Conservation (phyloP, 2,797 vertebrate species). For the Distichodus sexfasciatus region DNA sequence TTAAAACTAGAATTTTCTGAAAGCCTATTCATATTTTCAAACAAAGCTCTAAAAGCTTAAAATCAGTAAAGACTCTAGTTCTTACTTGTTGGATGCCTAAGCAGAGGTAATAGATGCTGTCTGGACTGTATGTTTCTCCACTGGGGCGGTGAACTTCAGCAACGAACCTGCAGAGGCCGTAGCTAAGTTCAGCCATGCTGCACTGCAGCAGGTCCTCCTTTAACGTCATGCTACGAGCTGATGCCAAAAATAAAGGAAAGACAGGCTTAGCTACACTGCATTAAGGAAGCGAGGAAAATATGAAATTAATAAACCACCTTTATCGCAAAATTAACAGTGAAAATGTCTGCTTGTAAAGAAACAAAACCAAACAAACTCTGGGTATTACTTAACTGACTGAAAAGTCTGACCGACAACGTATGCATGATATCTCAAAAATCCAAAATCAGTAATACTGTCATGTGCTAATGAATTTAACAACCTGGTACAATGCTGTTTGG, state of each 20-base stretch:
- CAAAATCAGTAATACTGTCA: too few relatives aligned
- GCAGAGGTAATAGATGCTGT: conserved; percentile 97
- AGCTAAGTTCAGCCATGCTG: conserved; percentile 91
- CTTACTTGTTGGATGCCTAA: conserved; percentile 96
- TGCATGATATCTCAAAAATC: too few relatives aligned
- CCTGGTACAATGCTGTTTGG: background rate
- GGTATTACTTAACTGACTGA: too few relatives aligned
- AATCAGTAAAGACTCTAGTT: background rate
- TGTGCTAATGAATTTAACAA: background rate
- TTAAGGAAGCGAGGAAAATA: too few relatives aligned
- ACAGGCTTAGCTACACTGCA: background rate
- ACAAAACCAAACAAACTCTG: too few relatives aligned
- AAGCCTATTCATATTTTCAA: background rate
- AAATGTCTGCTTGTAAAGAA: too few relatives aligned
- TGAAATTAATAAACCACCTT: too few relatives aligned
- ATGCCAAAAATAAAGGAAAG: background rate
- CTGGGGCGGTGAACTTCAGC: conserved; percentile 87
- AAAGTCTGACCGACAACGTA: too few relatives aligned
- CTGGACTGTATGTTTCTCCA: conserved; percentile 85
- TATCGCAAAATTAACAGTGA: too few relatives aligned
- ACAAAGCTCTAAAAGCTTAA: background rate
- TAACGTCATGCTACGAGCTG: conserved; percentile 84
- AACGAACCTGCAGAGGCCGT: conserved; percentile 92
- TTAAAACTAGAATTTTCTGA: too few relatives aligned
- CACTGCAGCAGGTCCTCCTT: conserved; percentile 92